A percentile compares a stretch with the other conserved stretches of the same genome.
phyloP scores from a whole-genome alignment of 1,140 invertebrate species.

The Drosophila lacteicornis region DNA sequence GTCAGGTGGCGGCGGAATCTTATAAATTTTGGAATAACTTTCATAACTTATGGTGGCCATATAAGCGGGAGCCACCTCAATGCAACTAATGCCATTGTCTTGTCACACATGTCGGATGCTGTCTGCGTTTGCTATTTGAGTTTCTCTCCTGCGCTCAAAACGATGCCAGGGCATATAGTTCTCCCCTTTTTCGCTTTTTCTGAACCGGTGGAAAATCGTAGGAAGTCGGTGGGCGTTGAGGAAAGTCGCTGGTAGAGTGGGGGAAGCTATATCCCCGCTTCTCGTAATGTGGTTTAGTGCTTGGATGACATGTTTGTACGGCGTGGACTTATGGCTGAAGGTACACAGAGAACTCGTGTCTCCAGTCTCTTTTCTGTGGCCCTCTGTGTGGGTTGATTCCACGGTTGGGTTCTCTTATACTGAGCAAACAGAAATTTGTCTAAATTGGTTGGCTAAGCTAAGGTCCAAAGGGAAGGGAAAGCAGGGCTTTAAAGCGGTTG shows the following conservation, averaged over 20 bases:
- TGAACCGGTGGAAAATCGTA: constrained; percentile 5
- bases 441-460: constrained; percentile 45
- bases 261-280: constrained; percentile 26
- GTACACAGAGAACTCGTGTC: constrained; percentile 46
- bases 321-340: constrained; percentile 44
- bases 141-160: constrained; percentile 18
- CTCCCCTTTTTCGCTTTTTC: constrained; percentile 1
- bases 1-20: constrained; percentile 43
- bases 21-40: constrained; percentile 80
- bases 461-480: background rate
- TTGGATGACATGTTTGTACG: constrained; percentile 53
- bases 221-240: background rate
- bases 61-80: constrained; percentile 14
- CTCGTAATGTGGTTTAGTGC: constrained; percentile 53
- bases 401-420: constrained; percentile 26
- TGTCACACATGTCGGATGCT: constrained; percentile 46
- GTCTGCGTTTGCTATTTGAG: constrained; percentile 46
- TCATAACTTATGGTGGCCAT: constrained; percentile 68
- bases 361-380: constrained; percentile 25
- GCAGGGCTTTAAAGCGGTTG: constrained; percentile 15
- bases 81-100: constrained; percentile 59
- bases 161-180: constrained; percentile 33
- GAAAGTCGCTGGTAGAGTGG: background rate
- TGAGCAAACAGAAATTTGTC: constrained; percentile 45
- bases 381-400: constrained; percentile 32